Base-by-base conservation (phyloP, 53 echinoderm and acorn worm genomes). In the Echinarachnius parma region DNA sequence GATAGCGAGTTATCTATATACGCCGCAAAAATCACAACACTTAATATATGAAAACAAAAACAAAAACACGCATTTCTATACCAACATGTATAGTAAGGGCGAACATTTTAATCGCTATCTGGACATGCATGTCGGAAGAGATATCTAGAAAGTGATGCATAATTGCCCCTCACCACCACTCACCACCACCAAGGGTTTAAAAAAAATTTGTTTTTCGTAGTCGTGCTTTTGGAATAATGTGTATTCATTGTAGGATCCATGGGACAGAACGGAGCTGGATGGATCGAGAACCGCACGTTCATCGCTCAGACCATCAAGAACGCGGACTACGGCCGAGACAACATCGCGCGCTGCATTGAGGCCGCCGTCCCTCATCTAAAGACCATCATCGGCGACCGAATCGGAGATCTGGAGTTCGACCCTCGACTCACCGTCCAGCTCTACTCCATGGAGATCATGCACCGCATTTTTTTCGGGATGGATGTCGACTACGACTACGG, bases 391-490 rank as follows among this genome's bases (percentile, higher is more conserved):
- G 21, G 22, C 21, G 22, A 5, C 21, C 16, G 13, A 7, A 18
- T 13, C 4, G 42, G 14, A 2, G 36, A 31, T 4, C 10, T 9
- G 37, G 23, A 18, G 2, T 20, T 2, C 21, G 19, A 49, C 18
- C n/a, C 23, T 3, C 20, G 3, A 11, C 8, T 20, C 22, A 15
- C 4, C 0, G n/a, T 35, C 21, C 15, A 16, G 37, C 20, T 7
- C 36, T 62, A 22, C 62, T 11, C 21, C 39, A 4, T 34, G 5
- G 62, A 62, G 21, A 21, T 62, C 36, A 9, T 62, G 5, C 62
- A 62, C 39, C 62, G 62, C 36, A 20, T 62, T 21, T 20, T 39
- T n/a, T 62, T 62, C 62, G 23, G 36, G 4, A 21, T n/a, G 19
- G 39, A 5, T 5, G 19, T 20, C 10, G 37, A 36, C 21, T 62